phyloP scores from a whole-genome alignment of 1,140 invertebrate species.

The Venustaconcha ellipsiformis region DNA sequence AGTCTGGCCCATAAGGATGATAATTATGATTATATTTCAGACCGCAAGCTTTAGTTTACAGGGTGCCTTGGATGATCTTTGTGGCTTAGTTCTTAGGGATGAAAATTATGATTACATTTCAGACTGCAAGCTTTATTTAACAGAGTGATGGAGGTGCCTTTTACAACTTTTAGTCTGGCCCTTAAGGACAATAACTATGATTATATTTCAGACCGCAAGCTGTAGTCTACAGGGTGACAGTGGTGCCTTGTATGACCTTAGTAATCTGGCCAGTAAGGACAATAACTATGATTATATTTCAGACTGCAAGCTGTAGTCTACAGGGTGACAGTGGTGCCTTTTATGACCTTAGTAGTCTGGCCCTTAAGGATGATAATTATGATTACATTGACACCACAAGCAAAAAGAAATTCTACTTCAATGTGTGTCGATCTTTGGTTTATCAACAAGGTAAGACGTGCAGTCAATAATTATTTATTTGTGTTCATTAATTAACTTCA shows the following conservation, averaged over 20 bases:
- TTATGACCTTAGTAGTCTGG: constrained; percentile 11
- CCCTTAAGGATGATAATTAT: constrained; percentile 21
- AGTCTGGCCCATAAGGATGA: constrained; percentile 2
- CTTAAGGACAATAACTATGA: constrained; percentile 24
- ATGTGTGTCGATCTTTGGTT: constrained; percentile 26
- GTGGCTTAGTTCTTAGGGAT: not conserved
- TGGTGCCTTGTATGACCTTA: constrained; percentile 7
- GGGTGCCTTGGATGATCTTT: constrained; percentile 3
- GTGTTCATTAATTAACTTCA: too few relatives aligned
- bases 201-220: not conserved
- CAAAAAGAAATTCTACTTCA: constrained; percentile 21
- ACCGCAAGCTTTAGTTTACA: constrained; percentile 6
- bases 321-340: not conserved
- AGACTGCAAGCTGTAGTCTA: constrained; percentile 7
- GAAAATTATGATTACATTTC: constrained; percentile 18
- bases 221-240: constrained; percentile 2
- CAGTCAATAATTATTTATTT: too few relatives aligned
- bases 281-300: constrained; percentile 19
- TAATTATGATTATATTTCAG: constrained; percentile 16
- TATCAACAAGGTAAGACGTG: constrained; percentile 10
- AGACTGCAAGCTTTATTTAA: constrained; percentile 2
- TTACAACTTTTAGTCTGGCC: constrained; percentile 8
- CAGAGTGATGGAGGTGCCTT: not conserved
- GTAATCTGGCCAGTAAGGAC: not conserved
- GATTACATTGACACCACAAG: constrained; percentile 9